Conservation (phyloP, 2,888 invertebrate species). For the Eulithis testata region DNA sequence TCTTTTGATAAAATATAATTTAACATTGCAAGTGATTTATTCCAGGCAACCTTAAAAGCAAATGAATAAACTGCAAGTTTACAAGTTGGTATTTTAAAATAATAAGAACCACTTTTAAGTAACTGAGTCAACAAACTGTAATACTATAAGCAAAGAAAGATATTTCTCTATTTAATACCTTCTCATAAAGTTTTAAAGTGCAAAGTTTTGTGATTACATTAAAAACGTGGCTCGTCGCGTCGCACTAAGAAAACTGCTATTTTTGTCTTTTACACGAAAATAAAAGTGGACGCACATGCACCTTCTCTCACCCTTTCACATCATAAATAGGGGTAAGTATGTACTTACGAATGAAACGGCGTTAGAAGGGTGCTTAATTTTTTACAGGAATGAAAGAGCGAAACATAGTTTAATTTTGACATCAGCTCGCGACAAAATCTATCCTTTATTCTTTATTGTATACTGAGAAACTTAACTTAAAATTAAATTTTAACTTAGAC, state of each 20-base stretch:
- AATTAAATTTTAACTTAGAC: no score
- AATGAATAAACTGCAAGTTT: no score
- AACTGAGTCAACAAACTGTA: conserved; percentile 11
- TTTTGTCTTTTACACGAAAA: conserved; percentile 37
- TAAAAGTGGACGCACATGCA: conserved; percentile 29
- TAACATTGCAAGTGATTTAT: no score
- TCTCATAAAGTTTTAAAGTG: conserved; percentile 13
- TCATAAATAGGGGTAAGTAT: conserved; percentile 25
- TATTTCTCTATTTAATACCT: conserved; percentile 20
- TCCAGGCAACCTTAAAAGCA: no score
- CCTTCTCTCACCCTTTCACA: conserved; percentile 23
- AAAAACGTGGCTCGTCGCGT: conserved; percentile 40
- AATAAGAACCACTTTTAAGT: conserved; percentile 11
- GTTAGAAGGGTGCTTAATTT: conserved; percentile 16
- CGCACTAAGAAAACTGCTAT: conserved; percentile 34
- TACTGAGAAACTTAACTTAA: no score
- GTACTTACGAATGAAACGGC: conserved; percentile 23
- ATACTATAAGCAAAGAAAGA: conserved; percentile 13
- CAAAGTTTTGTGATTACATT: conserved; percentile 38
- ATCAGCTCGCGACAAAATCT: conserved; percentile 1
- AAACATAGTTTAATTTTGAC: conserved; percentile 12
- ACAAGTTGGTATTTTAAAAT: neutral
- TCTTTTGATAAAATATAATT: no score
- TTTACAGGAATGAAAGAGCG: conserved; percentile 12
- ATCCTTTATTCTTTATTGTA: no score